Percentiles rank a stretch among this genome's conserved stretches.
These are phyloP conservation scores for Euwallacea fornicatus DNA, from an alignment of 1,140 invertebrate species.

Conservation along the genomic window DNA sequence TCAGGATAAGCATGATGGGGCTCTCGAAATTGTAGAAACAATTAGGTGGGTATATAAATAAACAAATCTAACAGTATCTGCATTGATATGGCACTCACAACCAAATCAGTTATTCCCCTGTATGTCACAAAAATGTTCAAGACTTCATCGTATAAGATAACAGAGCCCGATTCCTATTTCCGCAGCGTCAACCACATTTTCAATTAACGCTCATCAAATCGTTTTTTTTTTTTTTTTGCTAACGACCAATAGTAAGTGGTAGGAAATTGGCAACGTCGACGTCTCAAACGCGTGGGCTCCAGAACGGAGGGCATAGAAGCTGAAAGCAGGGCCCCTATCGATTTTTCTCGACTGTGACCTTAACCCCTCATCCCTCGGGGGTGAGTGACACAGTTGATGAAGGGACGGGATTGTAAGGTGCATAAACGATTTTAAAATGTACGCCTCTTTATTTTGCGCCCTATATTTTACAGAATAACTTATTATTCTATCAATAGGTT, in stretches of 20 bases:
- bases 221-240: constrained; percentile 8
- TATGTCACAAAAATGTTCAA: too few species aligned
- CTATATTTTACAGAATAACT: too few species aligned
- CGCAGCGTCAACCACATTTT: too few species aligned
- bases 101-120: too few species aligned
- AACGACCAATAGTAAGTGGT: background rate
- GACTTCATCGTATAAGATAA: too few species aligned
- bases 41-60: constrained; percentile 66
- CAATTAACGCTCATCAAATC: background rate
- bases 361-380: constrained; percentile 29
- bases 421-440: background rate
- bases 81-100: too few species aligned
- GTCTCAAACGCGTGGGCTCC: constrained; percentile 7
- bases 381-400: constrained; percentile 17
- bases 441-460: too few species aligned
- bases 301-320: constrained; percentile 23
- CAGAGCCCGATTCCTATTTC: too few species aligned
- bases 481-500: too few species aligned
- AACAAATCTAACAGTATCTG: too few species aligned
- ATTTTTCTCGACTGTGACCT: constrained; percentile 30
- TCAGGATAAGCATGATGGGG: constrained; percentile 89
- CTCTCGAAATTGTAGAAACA: constrained; percentile 86
- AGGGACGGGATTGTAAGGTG: constrained; percentile 18
- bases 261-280: constrained; percentile 19
- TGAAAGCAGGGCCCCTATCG: constrained; percentile 27